Evolutionary conservation across 2,113 vertebrate genomes (phyloP).

Genomic region (Sula dactylatra): DNA sequence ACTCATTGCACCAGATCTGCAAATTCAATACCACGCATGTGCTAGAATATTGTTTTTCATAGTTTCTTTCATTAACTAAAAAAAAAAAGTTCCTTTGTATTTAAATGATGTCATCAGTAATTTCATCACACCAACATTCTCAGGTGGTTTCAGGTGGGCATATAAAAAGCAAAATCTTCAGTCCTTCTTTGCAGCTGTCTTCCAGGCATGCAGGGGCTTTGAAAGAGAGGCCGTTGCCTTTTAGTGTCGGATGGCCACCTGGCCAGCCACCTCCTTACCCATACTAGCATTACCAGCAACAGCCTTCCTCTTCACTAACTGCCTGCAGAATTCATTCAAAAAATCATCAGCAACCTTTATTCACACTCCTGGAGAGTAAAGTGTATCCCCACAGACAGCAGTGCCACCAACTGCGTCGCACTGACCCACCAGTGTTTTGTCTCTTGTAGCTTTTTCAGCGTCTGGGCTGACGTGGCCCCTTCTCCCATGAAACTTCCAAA

Average conservation of each 20-base stretch:
- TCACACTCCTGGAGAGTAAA: no score
- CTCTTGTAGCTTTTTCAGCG: neutral
- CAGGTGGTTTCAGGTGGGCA: neutral
- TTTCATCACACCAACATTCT: neutral
- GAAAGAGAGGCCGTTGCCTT: neutral
- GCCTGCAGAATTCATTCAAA: neutral
- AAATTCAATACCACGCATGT: neutral
- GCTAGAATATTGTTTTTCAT: neutral
- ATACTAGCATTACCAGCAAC: neutral
- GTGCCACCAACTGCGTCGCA: no score
- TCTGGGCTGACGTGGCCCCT: neutral
- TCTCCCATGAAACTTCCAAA: neutral
- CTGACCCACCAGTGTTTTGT: neutral
- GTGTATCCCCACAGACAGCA: no score
- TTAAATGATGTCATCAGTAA: neutral
- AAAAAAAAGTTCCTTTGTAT: neutral
- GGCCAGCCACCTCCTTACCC: neutral
- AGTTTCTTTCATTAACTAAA: neutral
- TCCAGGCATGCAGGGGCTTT: neutral
- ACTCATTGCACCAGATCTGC: neutral
- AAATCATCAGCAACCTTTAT: no score
- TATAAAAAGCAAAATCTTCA: neutral
- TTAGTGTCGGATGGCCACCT: neutral
- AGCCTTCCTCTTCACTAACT: neutral
- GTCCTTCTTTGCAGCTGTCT: neutral